Evolutionary conservation across 2,113 vertebrate genomes (phyloP), one percentile per base, ranked within the genome.

Genomic region (Speoplatyrhinus poulsoni): DNA sequence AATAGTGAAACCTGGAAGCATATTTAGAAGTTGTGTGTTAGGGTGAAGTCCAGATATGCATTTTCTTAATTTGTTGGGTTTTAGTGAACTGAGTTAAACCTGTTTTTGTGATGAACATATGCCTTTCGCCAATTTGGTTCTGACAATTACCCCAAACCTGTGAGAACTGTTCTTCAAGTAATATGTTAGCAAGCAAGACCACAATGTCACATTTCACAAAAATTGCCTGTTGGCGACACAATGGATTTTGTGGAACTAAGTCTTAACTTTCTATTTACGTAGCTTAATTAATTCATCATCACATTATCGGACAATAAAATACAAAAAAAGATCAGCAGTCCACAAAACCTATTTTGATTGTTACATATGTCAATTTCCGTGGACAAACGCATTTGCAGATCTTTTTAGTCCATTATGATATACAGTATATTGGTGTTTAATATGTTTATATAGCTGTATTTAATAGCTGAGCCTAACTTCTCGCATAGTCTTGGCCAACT

Each of bases 71-170:
- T 62, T 47, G 60, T 16, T 7, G 15, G 60, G 52, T 75, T 17
- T 57, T 9, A 33, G 57, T 47, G 65, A 60, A 62, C 63, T 54
- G 46, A 26, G 26, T 26, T 26, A 26, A 26, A 26, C 26, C 26
- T 26, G 26, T 26, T 49, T 70, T 15, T 52, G 32, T 62, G 60
- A 53, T 50, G 32, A 84, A 56, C 83, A 85, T 80, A 77, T 86
- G 86, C 86, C 65, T 19, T 19, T 19, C 19, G 19, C 1, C 72
- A 13, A 13, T 73, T 70, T 79, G 60, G 68, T 69, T 67, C 77
- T 67, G 17, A n/a, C 32, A 52, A 69, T 65, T 49, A 70, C 26
- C 58, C 72, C 59, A 19, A 67, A 62, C 72, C 65, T 1, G n/a
- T 68, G 66, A 71, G 59, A 26, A 6, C 7, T 41, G 36, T 41